These are phyloP conservation scores for Chelonus insularis DNA, from an alignment of 1,140 invertebrate genomes.

Conservation along the genomic window DNA sequence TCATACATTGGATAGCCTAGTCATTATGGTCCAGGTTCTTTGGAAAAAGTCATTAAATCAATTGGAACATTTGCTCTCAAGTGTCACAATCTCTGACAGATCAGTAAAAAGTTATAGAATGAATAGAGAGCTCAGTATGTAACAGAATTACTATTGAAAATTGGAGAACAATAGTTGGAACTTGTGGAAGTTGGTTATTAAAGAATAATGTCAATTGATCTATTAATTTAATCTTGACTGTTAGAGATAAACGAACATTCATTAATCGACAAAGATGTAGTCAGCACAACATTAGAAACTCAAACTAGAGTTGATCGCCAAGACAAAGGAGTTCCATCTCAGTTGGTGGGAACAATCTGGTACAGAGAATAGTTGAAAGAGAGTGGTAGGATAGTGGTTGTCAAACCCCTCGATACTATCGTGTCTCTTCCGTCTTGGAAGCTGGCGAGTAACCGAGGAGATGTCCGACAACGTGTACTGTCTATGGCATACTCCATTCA, in stretches of 20 bases:
- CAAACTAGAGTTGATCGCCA: not conserved
- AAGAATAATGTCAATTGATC: not conserved
- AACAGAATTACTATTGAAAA: too few species aligned
- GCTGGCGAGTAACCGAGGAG: conserved; percentile 38
- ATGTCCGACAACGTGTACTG: conserved; percentile 46
- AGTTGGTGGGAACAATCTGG: not conserved
- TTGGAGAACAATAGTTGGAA: too few species aligned
- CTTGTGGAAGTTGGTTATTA: too few species aligned
- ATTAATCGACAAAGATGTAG: not conserved
- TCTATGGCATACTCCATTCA: conserved; percentile 48
- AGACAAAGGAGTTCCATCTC: not conserved
- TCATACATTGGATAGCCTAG: too few species aligned
- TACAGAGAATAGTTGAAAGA: not conserved
- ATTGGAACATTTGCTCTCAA: too few species aligned
- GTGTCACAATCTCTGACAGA: too few species aligned
- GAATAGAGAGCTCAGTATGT: too few species aligned
- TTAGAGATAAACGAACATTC: not conserved
- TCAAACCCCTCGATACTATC: conserved; percentile 23
- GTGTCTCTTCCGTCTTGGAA: conserved; percentile 38
- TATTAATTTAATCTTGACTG: not conserved
- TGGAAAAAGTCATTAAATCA: too few species aligned
- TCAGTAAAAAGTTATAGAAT: too few species aligned
- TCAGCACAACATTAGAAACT: not conserved
- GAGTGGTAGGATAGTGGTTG: conserved; percentile 12
- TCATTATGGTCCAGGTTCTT: too few species aligned